Base-by-base conservation (phyloP, 2,113 vertebrate species). In the Leuciscus idus region DNA sequence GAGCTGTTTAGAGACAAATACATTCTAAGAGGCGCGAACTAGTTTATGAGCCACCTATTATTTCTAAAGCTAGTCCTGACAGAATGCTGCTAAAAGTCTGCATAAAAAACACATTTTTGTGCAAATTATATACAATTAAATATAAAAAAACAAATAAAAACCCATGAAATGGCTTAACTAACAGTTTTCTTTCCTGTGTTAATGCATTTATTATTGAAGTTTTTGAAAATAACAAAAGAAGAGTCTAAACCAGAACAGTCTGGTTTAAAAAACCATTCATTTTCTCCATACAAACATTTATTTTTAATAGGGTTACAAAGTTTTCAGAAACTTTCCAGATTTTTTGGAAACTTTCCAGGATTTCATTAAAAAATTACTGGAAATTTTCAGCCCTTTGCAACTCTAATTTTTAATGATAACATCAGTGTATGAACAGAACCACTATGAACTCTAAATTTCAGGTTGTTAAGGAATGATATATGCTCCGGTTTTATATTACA, bases 1-100 rank as follows among this genome's bases (percentile, higher is more conserved):
- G 55, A 62, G 57, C 36, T 80, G 78, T 62, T 80, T 62, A 64
- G 17, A 66, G 62, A 66, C 46, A n/a, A 68, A 82, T 48, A 5
- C 7, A 26, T 64, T 64, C 4, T 66, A 66, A 66, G n/a, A 81
- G 79, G 30, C 4, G 43, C n/a, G 36, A 78, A 70, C 9, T 12
- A 55, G 62, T 70, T 70, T 11, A 55, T 19, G 43, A 21, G 12
- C 17, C 46, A 70, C 4, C 80, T 68, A 33, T 83, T 70, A 28
- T 81, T 81, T 64, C 13, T 11, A 48, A 64, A 81, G 36, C 15
- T 17, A 28, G 7, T 26, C 36, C 57, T 48, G 15, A 26, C 59
- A 64, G 59, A 28, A 81, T 1, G n/a, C n/a, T 64, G 59, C 55
- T 61, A 80, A 80, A 80, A 13, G 30, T 59, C 30, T 36, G 11